Evolutionary conservation across 1,140 invertebrate species (phyloP).

Genomic region (Chrysopa pallens): DNA sequence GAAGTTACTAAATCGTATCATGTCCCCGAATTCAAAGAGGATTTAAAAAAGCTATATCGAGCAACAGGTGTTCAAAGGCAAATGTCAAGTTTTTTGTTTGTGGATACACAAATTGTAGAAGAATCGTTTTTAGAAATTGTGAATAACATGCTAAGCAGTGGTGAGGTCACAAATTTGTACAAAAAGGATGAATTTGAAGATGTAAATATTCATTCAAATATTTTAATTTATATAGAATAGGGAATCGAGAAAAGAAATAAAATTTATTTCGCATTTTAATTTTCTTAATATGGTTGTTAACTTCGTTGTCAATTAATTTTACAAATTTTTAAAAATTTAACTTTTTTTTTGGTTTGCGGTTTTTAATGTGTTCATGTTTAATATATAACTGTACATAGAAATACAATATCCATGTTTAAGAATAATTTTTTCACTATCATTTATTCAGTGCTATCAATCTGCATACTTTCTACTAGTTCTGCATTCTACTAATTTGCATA

Average conservation of each 20-base stretch:
- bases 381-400: too few relatives aligned
- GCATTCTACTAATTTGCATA: too few relatives aligned
- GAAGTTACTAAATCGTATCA: conserved; percentile 59
- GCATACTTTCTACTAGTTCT: too few relatives aligned
- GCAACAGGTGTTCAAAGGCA: conserved; percentile 54
- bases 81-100: conserved; percentile 61
- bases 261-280: too few relatives aligned
- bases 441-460: too few relatives aligned
- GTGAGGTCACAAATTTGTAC: conserved; percentile 68
- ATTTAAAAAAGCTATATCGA: conserved; percentile 59
- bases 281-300: too few relatives aligned
- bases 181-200: conserved; percentile 72
- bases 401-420: too few relatives aligned
- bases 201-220: conserved; percentile 15
- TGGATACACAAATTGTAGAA: conserved; percentile 62
- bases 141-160: conserved; percentile 70
- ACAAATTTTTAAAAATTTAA: too few relatives aligned
- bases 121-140: conserved; percentile 74
- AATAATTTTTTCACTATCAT: neutral
- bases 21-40: conserved; percentile 60
- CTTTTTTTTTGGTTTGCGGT: too few relatives aligned
- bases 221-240: conserved; percentile 2
- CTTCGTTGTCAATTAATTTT: too few relatives aligned
- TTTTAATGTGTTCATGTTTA: too few relatives aligned
- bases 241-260: too few relatives aligned